Conservation (phyloP, 1,140 invertebrate species). For the Bombus balteatus region DNA sequence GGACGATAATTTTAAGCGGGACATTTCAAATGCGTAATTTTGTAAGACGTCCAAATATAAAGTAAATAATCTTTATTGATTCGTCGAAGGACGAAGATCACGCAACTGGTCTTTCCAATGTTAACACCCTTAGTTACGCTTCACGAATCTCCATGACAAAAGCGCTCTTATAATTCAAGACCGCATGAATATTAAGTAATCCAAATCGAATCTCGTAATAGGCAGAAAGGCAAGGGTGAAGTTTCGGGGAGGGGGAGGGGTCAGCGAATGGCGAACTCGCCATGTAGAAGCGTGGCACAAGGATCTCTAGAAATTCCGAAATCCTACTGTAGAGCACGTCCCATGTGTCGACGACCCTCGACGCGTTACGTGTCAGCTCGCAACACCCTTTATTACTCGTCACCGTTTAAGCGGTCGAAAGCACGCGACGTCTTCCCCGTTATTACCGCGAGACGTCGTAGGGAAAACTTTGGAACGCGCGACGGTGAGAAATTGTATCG, state of each 20-base stretch:
- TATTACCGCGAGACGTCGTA: slow-evolving; percentile 31
- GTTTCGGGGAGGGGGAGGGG: background rate
- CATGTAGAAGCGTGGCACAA: background rate
- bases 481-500: slow-evolving; percentile 49
- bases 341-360: slow-evolving; percentile 24
- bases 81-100: too few relatives aligned
- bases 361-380: slow-evolving; percentile 37
- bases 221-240: background rate
- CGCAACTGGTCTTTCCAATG: too few relatives aligned
- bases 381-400: slow-evolving; percentile 50
- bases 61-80: too few relatives aligned
- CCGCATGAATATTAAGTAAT: too few relatives aligned
- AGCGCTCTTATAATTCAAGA: too few relatives aligned
- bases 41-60: too few relatives aligned
- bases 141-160: too few relatives aligned
- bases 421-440: slow-evolving; percentile 38
- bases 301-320: background rate
- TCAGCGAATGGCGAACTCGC: background rate
- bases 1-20: too few relatives aligned
- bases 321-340: slow-evolving; percentile 25
- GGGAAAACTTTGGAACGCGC: slow-evolving; percentile 25
- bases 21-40: too few relatives aligned
- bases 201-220: too few relatives aligned
- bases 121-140: too few relatives aligned
- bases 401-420: slow-evolving; percentile 43